Conservation (phyloP, 2,888 invertebrate genomes). For the Tenthredo scrophulariae region DNA sequence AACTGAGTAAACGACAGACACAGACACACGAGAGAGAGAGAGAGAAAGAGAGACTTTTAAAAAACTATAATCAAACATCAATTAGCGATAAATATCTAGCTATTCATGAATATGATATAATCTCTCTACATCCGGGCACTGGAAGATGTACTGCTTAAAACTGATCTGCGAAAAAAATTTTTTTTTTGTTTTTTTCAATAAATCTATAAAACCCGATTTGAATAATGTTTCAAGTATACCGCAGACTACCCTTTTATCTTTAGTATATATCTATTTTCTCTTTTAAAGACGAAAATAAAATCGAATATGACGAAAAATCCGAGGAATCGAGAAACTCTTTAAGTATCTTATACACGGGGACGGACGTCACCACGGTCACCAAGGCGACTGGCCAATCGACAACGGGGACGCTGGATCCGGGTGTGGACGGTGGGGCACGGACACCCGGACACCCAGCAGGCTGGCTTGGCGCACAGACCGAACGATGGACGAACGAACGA, state of each 20-base stretch:
- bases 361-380: slow-evolving; percentile 61
- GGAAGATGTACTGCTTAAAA: not conserved
- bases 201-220: not conserved
- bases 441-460: slow-evolving; percentile 33
- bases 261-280: not conserved
- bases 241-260: not conserved
- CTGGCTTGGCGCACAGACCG: slow-evolving; percentile 1
- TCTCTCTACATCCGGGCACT: not conserved
- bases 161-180: too few relatives aligned
- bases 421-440: slow-evolving; percentile 59
- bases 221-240: not conserved
- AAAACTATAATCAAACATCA: not conserved
- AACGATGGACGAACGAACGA: slow-evolving; percentile 56
- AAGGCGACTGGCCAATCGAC: slow-evolving; percentile 62
- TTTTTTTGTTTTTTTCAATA: too few relatives aligned
- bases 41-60: too few relatives aligned
- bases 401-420: slow-evolving; percentile 64
- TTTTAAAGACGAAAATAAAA: not conserved
- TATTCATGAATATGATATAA: not conserved
- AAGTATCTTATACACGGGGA: not conserved
- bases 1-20: not conserved
- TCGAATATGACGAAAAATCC: not conserved
- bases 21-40: too few relatives aligned
- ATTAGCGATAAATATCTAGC: not conserved
- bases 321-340: not conserved